Percentiles rank a stretch among this genome's conserved stretches.
Conservation (phyloP, 1,140 invertebrate species). For the Copidosoma floridanum region DNA sequence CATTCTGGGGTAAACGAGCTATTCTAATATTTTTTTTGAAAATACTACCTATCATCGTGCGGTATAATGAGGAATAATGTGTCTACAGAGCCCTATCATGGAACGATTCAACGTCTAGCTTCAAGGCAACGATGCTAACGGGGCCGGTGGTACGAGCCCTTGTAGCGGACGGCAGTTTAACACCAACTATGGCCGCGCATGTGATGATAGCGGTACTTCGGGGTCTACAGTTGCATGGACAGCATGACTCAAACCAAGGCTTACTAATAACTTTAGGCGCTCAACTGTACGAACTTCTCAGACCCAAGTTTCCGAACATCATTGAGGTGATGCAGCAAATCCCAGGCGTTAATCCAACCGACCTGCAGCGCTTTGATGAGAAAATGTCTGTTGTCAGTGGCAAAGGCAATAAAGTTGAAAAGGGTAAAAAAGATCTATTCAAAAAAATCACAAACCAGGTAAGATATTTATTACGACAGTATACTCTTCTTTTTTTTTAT, state of each 20-base stretch:
- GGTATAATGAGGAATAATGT: no score
- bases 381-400: conserved; percentile 69
- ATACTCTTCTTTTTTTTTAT: background rate
- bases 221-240: conserved; percentile 75
- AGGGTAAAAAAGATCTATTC: conserved; percentile 86
- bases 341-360: conserved; percentile 72
- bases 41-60: no score
- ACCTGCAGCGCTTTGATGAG: conserved; percentile 80
- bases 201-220: conserved; percentile 74
- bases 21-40: no score
- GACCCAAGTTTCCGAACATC: conserved; percentile 72
- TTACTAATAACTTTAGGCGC: conserved; percentile 68
- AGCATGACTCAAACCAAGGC: conserved; percentile 81
- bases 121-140: conserved; percentile 72
- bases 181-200: conserved; percentile 65
- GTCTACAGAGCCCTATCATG: conserved; percentile 73
- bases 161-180: conserved; percentile 61
- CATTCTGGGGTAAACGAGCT: conserved; percentile 58
- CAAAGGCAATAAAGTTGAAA: conserved; percentile 78
- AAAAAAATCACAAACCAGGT: conserved; percentile 83
- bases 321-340: conserved; percentile 71
- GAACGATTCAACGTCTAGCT: conserved; percentile 78
- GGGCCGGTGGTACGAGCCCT: conserved; percentile 65
- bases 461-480: no score
- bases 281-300: conserved; percentile 77